These are phyloP conservation scores for Drosophila kanekoi DNA, from an alignment of 2,888 invertebrate species.

Conservation along the genomic window DNA sequence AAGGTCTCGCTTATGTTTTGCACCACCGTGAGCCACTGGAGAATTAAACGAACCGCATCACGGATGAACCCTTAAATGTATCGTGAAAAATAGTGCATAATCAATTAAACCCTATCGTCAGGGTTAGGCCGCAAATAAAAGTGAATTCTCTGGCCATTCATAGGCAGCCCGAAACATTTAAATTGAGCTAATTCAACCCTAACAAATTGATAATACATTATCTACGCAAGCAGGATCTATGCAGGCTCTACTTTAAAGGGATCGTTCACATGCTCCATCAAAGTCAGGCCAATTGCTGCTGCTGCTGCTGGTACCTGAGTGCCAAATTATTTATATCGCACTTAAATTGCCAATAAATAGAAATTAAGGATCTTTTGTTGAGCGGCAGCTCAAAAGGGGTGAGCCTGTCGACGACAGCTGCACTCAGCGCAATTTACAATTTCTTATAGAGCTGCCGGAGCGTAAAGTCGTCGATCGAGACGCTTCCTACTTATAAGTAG, in stretches of 20 bases:
- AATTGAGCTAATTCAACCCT: constrained; percentile 73
- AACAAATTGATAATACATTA: constrained; percentile 73
- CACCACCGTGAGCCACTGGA: constrained; percentile 12
- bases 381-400: constrained; percentile 52
- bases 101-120: constrained; percentile 67
- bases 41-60: constrained; percentile 26
- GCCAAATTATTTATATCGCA: constrained; percentile 78
- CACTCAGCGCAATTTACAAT: constrained; percentile 55
- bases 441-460: constrained; percentile 47
- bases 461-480: constrained; percentile 66
- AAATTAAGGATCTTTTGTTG: constrained; percentile 50
- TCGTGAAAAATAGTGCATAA: constrained; percentile 65
- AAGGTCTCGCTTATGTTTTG: not conserved
- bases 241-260: constrained; percentile 10
- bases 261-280: constrained; percentile 66
- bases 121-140: constrained; percentile 42
- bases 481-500: constrained; percentile 21
- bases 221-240: constrained; percentile 34
- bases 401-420: constrained; percentile 72
- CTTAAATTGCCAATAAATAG: constrained; percentile 79
- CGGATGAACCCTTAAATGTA: constrained; percentile 34
- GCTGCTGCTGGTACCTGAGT: constrained; percentile 60
- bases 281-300: constrained; percentile 51
- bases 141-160: constrained; percentile 19
- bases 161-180: constrained; percentile 44